phyloP scores from a whole-genome alignment of 2,888 invertebrate species.

The Nasonovia ribisnigri region DNA sequence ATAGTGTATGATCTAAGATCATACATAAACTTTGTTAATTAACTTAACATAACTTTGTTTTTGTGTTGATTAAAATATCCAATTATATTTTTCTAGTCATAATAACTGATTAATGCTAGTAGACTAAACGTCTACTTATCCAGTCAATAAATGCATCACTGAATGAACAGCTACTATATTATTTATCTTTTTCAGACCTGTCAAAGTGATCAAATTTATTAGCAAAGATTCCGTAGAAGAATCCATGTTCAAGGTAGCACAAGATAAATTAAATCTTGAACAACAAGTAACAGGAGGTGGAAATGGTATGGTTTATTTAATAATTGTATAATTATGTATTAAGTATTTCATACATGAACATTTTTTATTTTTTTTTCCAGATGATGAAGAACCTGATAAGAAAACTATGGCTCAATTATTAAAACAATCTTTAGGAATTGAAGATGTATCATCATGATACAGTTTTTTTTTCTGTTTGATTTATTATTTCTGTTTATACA shows the following conservation, averaged over 20 bases:
- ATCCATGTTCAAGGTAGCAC: constrained; percentile 89
- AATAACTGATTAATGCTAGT: not conserved
- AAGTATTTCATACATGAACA: not conserved
- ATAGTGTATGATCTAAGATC: too few relatives aligned
- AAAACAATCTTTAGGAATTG: constrained; percentile 82
- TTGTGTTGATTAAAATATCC: not conserved
- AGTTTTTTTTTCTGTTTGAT: not conserved
- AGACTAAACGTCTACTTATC: too few relatives aligned
- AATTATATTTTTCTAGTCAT: not conserved
- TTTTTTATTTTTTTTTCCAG: constrained; percentile 71
- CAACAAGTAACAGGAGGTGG: constrained; percentile 77
- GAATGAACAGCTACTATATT: not conserved
- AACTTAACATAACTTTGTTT: too few relatives aligned
- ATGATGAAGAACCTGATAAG: constrained; percentile 80
- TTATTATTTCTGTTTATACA: not conserved
- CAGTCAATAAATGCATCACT: not conserved
- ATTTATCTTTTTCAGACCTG: constrained; percentile 75
- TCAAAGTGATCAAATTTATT: constrained; percentile 87
- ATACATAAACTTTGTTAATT: too few relatives aligned
- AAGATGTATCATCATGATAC: constrained; percentile 49
- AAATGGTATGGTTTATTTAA: constrained; percentile 63
- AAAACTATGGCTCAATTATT: constrained; percentile 85
- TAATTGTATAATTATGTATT: constrained; percentile 13
- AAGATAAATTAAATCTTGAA: constrained; percentile 92
- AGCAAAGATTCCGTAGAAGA: constrained; percentile 92